These are phyloP conservation scores for Diprion similis DNA, from an alignment of 1,140 invertebrate genomes.

Conservation along the genomic window DNA sequence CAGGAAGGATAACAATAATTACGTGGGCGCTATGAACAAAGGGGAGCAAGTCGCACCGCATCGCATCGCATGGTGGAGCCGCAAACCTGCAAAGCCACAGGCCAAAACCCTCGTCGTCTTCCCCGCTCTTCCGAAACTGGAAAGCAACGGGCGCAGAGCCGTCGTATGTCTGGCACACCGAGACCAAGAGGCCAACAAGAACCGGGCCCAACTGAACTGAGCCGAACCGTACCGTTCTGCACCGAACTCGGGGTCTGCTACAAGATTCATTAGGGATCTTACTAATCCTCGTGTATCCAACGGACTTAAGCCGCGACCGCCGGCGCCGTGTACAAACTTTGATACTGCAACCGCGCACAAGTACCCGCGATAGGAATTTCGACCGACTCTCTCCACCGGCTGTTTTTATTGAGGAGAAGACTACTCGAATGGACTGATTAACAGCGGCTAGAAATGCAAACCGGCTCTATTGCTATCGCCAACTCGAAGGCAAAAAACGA, in stretches of 20 bases:
- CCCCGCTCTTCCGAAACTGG: not conserved
- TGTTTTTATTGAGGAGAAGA: not conserved
- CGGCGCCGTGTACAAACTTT: not conserved
- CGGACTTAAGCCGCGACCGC: not conserved
- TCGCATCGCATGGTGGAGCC: not conserved
- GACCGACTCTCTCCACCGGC: not conserved
- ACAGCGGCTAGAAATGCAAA: not conserved
- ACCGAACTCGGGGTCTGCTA: not conserved
- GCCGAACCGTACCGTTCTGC: too few relatives aligned
- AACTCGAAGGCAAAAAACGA: too few relatives aligned
- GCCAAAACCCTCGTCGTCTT: not conserved
- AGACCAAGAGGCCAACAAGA: not conserved
- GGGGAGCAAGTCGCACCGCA: not conserved
- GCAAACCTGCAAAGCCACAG: not conserved
- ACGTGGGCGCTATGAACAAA: constrained; percentile 7
- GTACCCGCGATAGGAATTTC: not conserved
- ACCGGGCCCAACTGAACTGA: not conserved
- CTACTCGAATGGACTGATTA: not conserved
- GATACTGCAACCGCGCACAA: not conserved
- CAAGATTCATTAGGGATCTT: constrained; percentile 7
- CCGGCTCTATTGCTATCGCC: too few relatives aligned
- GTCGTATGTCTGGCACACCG: too few relatives aligned
- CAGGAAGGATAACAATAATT: constrained; percentile 2
- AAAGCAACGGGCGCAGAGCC: not conserved
- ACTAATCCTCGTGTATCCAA: not conserved